Base-by-base conservation (phyloP, 2,113 vertebrate genomes). In the Malurus elegans region DNA sequence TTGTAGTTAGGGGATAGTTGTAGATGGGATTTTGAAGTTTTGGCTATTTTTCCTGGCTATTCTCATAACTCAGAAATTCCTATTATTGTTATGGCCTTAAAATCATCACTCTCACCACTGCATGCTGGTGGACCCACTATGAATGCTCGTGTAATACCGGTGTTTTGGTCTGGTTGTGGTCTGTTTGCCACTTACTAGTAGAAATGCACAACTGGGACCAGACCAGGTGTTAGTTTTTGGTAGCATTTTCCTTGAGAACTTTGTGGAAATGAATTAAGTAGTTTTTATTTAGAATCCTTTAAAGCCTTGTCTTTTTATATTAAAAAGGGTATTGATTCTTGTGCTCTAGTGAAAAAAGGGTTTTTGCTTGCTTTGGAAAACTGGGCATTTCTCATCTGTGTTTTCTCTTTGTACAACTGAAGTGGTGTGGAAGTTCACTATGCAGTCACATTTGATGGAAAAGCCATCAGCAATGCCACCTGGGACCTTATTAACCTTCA, bases 401-500 rank as follows among this genome's bases (percentile, higher is more conserved):
- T 60, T 86, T 84, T 95, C 58, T 96, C 79, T 86, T 76, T 47
- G 18, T 60, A 19, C 72, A 76, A 79, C 45, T n/a, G 58, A 74
- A 98, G 98, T 51, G 98, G 97, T 4, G 95, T 99, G 83, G 89
- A 98, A 79, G 98, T 99, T 93, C 97, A 97, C 71, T 99, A 98
- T 47, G 96, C 97, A 15, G 98, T 99, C 86, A 98, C 98, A 1
- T 98, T 99, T 97, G 97, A 97, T 88, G 98, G 98, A 81, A 98
- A 98, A 64, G 98, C 98, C 45, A 98, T 99, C 95, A 98, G 98
- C 96, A 97, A 92, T 73, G 98, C 98, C 18, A 99, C 98, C 23
- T 97, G 99, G 97, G 98, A 99, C 96, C 97, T 99, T 91, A 98
- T 99, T 79, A 99, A 98, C 83, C 97, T 99, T 87, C 98, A 99